Base-by-base conservation (phyloP, 2,888 invertebrate species). In the Epinotia brunnichana region DNA sequence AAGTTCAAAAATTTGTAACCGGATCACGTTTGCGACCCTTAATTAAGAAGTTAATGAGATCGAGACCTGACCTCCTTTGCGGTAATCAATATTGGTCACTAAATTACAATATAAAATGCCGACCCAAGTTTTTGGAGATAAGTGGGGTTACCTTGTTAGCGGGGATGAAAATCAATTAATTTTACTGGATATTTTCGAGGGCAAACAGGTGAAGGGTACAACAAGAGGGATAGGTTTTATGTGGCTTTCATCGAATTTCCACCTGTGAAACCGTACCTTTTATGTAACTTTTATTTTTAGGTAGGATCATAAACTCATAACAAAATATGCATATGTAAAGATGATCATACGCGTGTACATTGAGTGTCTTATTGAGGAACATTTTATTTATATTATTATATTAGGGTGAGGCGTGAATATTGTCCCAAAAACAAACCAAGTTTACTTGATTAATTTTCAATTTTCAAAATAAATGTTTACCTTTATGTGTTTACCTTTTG, bases 31-130 rank as follows among this genome's bases (percentile, higher is more conserved):
- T 77, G 74, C 75, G 82, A 81, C 78, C 84, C 87, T 90, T 90
- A 91, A 91, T 91, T 90, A 90, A 87, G 87, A 87, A 90, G 85
- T 90, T 90, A 90, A 90, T 90, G 87, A 90, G 89, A 86, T 86
- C 80, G 81, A 78, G 81, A 76, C 78, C 84, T 81, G 85, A 85
- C 87, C 86, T 85, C 80, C 79, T 84, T 81, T 75, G 77, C 75
- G 76, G 81, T 83, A 86, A 88, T 89, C 90, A 85, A 89, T 90
- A 85, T 78, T 73, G 80, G 78, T 80, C 79, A 81, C 82, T 83
- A 82, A 82, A 85, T 85, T 82, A 81, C 78, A 79, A 81, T 77
- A 78, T 77, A 80, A 80, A 80, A 78, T 75, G 74, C 74, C 74
- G 75, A 54, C 73, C 54, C 54, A 76, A 76, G 74, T 76, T 75